A percentile compares a stretch with the other conserved stretches of the same genome.
phyloP scores from a whole-genome alignment of 2,888 invertebrate species.

The Lomographa bimaculata region DNA sequence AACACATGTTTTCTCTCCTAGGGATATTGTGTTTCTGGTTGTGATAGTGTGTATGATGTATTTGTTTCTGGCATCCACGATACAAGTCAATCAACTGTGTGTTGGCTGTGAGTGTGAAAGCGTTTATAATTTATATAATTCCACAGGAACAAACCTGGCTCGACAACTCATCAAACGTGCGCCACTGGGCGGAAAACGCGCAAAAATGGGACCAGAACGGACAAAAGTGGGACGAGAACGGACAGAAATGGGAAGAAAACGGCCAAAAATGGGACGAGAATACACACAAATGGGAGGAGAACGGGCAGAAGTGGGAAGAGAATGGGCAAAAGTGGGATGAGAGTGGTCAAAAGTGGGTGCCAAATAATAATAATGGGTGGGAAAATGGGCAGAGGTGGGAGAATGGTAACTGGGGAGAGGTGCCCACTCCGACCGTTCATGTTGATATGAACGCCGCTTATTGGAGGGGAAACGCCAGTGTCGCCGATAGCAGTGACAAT shows the following conservation, averaged over 20 bases:
- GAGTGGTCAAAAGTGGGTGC: slow-evolving; percentile 41
- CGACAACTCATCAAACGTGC: slow-evolving; percentile 62
- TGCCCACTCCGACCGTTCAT: slow-evolving; percentile 71
- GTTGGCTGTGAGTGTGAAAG: too few species aligned
- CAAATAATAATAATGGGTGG: slow-evolving; percentile 62
- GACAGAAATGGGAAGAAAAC: slow-evolving; percentile 49
- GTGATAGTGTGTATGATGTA: too few species aligned
- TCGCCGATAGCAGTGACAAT: slow-evolving; percentile 78
- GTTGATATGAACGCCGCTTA: slow-evolving; percentile 72
- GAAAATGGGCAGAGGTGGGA: slow-evolving; percentile 57
- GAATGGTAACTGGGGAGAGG: slow-evolving; percentile 70
- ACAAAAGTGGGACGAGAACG: slow-evolving; percentile 53
- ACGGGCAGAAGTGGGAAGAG: slow-evolving; percentile 43
- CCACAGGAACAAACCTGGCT: slow-evolving; percentile 61
- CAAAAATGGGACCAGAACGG: slow-evolving; percentile 57
- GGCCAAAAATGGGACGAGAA: slow-evolving; percentile 56
- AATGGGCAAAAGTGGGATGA: slow-evolving; percentile 49
- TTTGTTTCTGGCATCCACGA: too few species aligned
- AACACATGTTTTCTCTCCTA: too few species aligned
- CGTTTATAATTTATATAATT: too few species aligned
- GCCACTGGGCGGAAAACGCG: slow-evolving; percentile 67
- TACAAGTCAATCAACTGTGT: too few species aligned
- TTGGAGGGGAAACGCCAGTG: slow-evolving; percentile 73
- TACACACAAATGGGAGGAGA: slow-evolving; percentile 52
- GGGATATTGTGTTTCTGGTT: too few species aligned